Percentiles rank a stretch among this genome's conserved stretches.
Evolutionary conservation across 2,797 vertebrate genomes (phyloP).

Genomic region (Urophycis tenuis): DNA sequence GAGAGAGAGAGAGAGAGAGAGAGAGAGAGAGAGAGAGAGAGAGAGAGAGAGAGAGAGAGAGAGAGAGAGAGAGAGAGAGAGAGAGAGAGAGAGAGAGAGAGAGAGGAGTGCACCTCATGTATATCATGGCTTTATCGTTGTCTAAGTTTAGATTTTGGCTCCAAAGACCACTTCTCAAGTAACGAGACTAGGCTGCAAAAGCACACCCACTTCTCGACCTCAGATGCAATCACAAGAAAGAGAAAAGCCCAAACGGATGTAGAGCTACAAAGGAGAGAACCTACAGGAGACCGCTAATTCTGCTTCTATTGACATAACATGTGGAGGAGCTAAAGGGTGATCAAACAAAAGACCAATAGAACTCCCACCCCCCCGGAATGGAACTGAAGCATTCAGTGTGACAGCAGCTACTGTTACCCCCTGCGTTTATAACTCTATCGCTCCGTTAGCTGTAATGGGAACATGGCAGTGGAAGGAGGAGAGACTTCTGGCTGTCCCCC

Average conservation of each 20-base stretch:
- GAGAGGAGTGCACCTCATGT: slow-evolving; percentile 55
- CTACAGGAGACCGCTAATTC: not conserved
- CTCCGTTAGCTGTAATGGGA: slow-evolving; percentile 30
- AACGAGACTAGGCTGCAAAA: slow-evolving; percentile 52
- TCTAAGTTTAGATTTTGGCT: slow-evolving; percentile 76
- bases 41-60: not conserved
- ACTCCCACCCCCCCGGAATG: not conserved
- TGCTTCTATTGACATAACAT: not conserved
- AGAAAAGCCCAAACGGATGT: slow-evolving; percentile 6
- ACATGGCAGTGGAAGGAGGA: slow-evolving; percentile 58
- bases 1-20: not conserved
- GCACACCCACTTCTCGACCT: slow-evolving; percentile 34
- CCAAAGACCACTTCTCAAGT: slow-evolving; percentile 64
- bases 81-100: slow-evolving; percentile 10
- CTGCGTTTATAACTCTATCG: slow-evolving; percentile 13
- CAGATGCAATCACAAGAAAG: slow-evolving; percentile 24
- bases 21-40: not conserved
- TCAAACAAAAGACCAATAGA: slow-evolving; percentile 12
- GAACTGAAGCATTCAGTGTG: slow-evolving; percentile 25
- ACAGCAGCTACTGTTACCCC: slow-evolving; percentile 4
- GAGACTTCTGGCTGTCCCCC: slow-evolving; percentile 25
- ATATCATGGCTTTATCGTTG: slow-evolving; percentile 66
- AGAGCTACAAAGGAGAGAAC: slow-evolving; percentile 1
- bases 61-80: not conserved
- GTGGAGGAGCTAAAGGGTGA: slow-evolving; percentile 1